Percentiles rank a stretch among this genome's conserved stretches.
Evolutionary conservation across 1,140 invertebrate species (phyloP).

Genomic region (silkworm (Bombyx mori)): ASM3026992v2 NC_085115.1:2676001-2676500

Average conservation of each 20-base stretch:
- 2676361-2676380: slow-evolving; percentile 70
- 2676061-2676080: slow-evolving; percentile 3
- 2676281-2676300: slow-evolving; percentile 62
- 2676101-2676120: slow-evolving; percentile 61
- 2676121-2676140: slow-evolving; percentile 58
- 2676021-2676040: neutral
- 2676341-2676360: slow-evolving; percentile 66
- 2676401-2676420: slow-evolving; percentile 47
- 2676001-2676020: too few species aligned
- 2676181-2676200: slow-evolving; percentile 60
- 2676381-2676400: slow-evolving; percentile 68
- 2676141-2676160: slow-evolving; percentile 64
- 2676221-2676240: slow-evolving; percentile 58
- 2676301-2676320: slow-evolving; percentile 64
- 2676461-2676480: slow-evolving; percentile 29
- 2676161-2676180: slow-evolving; percentile 69
- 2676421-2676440: slow-evolving; percentile 35
- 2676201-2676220: slow-evolving; percentile 57
- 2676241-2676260: slow-evolving; percentile 56
- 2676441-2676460: slow-evolving; percentile 19
- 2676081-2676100: slow-evolving; percentile 57
- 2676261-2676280: slow-evolving; percentile 64
- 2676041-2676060: slow-evolving; percentile 1
- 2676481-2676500: too few species aligned
- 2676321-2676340: slow-evolving; percentile 68